Base-by-base conservation (phyloP, 2,888 invertebrate genomes). In the Psylliodes chrysocephalus region DNA sequence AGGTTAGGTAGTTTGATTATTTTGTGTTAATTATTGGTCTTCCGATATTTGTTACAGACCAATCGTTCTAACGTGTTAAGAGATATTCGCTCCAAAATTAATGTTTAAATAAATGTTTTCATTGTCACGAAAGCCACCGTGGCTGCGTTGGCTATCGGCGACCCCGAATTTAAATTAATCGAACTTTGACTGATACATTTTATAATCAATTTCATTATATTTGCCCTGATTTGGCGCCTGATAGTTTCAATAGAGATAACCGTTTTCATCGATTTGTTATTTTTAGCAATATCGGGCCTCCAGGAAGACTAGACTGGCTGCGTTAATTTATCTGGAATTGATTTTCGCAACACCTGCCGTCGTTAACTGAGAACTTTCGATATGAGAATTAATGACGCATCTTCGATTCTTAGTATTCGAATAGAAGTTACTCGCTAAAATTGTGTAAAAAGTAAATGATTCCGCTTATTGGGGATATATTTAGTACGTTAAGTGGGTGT, bases 241-340 rank as follows among this genome's bases (percentile, higher is more conserved):
- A 53, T 55, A 42, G 55, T 40, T 22, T 64, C 42, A 65, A 54
- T 52, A 51, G 17, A 53, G 54, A 33, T 40, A 47, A 28, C 44
- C 28, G n/a, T 8, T 42, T 60, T 47, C 53, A 62, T 62, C 40
- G 55, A 66, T 66, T 61, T 46, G 44, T 52, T 66, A 66, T 66
- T 66, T 66, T 59, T 62, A 66, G 59, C 54, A 59, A 49, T 53
- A 18, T 42, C 8, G 15, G 61, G 35, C 38, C 47, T 49, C 47
- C 42, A 38, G 53, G 35, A 44, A 35, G 10, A 0, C 52, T 42
- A 35, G 10, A 0, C 52, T 42, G 42, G 22, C 52, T 18, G 7
- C 35, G 25, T 25, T 51, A 51, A 44, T 47, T 51, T 56, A 47
- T 44, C 15, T 63, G 44, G 38, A 33, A 63, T 59, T 63, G 33